Percentiles rank a stretch among this genome's conserved stretches.
phyloP scores from a whole-genome alignment of 2,113 vertebrate species.

The Zosterops hypoxanthus region DNA sequence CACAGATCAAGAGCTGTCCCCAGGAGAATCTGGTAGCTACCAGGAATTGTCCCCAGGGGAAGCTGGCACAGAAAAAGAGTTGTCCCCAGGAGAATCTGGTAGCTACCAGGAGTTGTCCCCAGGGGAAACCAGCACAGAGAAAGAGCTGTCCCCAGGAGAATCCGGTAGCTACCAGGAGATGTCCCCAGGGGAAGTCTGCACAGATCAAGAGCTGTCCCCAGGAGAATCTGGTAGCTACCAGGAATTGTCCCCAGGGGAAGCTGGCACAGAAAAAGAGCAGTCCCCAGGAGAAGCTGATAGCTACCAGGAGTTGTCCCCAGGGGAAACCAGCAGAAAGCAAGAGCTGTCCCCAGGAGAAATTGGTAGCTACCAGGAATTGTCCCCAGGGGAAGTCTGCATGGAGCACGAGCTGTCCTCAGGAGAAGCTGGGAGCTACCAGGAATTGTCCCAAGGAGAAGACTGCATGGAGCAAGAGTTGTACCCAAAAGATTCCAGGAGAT shows the following conservation, averaged over 20 bases:
- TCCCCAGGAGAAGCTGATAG: neutral
- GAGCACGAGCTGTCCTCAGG: neutral
- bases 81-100: neutral
- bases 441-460: neutral
- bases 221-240: neutral
- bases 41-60: neutral
- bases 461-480: neutral
- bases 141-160: neutral
- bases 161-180: accelerated
- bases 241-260: neutral
- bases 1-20: neutral
- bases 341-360: too few relatives aligned
- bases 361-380: neutral
- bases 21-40: neutral
- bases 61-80: accelerated
- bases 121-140: accelerated
- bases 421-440: neutral
- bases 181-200: accelerated
- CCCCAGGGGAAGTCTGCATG: too few relatives aligned
- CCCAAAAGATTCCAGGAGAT: neutral
- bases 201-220: accelerated
- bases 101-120: neutral
- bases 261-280: neutral
- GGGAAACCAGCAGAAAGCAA: too few relatives aligned
- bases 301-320: neutral